Conservation (phyloP, 37 sponge, comb jelly and placozoan genomes). For the Mnemiopsis leidyi region DNA sequence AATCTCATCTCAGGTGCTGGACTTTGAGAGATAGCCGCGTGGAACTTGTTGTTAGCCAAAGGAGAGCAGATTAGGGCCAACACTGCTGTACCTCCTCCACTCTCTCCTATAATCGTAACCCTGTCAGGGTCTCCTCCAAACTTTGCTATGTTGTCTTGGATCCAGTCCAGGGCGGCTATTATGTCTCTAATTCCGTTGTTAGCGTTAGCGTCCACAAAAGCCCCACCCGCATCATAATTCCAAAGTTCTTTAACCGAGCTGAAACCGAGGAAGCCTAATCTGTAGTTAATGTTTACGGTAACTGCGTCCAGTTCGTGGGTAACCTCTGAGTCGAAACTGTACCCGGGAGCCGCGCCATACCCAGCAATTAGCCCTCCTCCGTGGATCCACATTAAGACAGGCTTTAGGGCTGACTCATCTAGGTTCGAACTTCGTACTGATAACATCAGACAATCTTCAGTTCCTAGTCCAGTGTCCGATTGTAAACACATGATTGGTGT, state of each 20-base stretch:
- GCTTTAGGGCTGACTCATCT: neutral
- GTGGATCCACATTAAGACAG: constrained; percentile 45
- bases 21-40: constrained; percentile 3
- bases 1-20: constrained; percentile 25
- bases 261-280: constrained; percentile 39
- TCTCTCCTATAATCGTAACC: constrained; percentile 21
- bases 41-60: constrained; percentile 52
- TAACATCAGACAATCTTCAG: neutral
- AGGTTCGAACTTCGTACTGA: neutral
- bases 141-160: constrained; percentile 16
- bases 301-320: neutral
- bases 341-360: neutral
- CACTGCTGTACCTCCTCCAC: constrained; percentile 33
- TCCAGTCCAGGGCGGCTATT: constrained; percentile 15
- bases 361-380: neutral
- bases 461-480: no score
- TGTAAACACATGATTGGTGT: no score
- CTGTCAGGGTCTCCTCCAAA: constrained; percentile 44
- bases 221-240: neutral
- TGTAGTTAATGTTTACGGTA: constrained; percentile 57
- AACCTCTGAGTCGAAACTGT: constrained; percentile 26
- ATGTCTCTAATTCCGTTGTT: constrained; percentile 51
- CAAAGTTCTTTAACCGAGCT: constrained; percentile 2
- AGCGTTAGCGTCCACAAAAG: no score
- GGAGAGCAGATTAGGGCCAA: constrained; percentile 42